These are phyloP conservation scores for Enteromius anoplus DNA, from an alignment of 2,797 vertebrate species.

Conservation along the genomic window DNA sequence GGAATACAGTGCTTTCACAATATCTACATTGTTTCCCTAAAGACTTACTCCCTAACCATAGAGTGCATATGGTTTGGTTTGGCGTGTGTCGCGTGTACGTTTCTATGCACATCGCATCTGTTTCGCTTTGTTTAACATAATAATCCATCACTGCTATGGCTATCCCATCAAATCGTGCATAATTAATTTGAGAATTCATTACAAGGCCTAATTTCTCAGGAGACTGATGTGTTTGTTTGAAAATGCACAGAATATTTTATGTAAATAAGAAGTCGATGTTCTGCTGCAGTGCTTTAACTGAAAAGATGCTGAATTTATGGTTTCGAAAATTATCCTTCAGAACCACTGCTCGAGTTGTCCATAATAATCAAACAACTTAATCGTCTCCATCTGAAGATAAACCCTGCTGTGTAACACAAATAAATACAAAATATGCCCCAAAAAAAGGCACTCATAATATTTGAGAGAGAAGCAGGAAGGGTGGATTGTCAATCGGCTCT, in stretches of 20 bases:
- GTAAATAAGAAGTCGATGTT: slow-evolving; percentile 24
- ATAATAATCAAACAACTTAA: slow-evolving; percentile 1
- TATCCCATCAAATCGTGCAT: slow-evolving; percentile 48
- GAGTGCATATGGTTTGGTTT: neutral
- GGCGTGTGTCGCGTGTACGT: slow-evolving; percentile 4
- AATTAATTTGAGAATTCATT: slow-evolving; percentile 56
- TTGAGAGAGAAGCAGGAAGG: neutral
- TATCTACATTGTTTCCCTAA: slow-evolving; percentile 4
- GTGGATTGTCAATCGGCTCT: slow-evolving; percentile 26
- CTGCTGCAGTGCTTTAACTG: slow-evolving; percentile 11
- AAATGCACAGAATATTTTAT: slow-evolving; percentile 41
- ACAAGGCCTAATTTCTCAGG: slow-evolving; percentile 54
- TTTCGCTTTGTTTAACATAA: slow-evolving; percentile 48
- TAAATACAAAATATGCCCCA: neutral
- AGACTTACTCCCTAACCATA: neutral
- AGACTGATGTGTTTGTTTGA: slow-evolving; percentile 44
- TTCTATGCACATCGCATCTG: slow-evolving; percentile 31
- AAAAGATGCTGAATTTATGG: slow-evolving; percentile 9
- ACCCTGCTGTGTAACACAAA: slow-evolving; percentile 4
- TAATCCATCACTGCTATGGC: slow-evolving; percentile 47
- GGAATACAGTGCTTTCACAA: neutral
- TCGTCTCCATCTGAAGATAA: neutral
- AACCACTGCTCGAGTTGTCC: neutral
- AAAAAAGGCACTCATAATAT: slow-evolving; percentile 27
- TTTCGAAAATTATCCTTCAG: neutral